Evolutionary conservation across 1,140 invertebrate species (phyloP), one percentile per base, ranked within the genome.

Genomic region (Ganaspis sp.): DNA sequence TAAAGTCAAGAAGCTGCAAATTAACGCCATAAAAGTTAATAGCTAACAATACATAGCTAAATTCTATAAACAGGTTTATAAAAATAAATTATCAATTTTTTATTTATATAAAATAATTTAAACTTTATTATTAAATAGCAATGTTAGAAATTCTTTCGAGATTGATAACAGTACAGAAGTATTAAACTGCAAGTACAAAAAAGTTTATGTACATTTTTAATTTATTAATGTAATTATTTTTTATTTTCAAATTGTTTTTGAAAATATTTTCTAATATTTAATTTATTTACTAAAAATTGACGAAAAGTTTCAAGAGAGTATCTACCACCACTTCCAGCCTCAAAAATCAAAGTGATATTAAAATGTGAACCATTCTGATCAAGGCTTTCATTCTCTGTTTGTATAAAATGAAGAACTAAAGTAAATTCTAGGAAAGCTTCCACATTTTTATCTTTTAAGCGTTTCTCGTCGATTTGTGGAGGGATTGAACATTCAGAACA

Each of bases 241-340:
- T 79, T 81, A 54, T 77, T 88, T 70, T 86, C 83, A n/a, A 76
- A 79, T 1, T 69, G 8, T 74, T 19, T 78, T 70, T 78, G 79
- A 72, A 81, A 83, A 70, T 80, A 84, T 38, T 86, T 74, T 38
- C 81, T 76, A 4, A 89, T 72, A 11, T 78, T 71, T 8, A 90
- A 80, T 83, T 86, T 89, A 69, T 90, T 90, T 70, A 89, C 83
- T 26, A 90, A 72, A 77, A 86, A 90, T 12, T 90, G 88, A 64
- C 83, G 80, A 53, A 90, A 80, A 4, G 80, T 87, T 74, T 88
- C 87, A 15, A 90, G 64, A 19, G 84, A 81, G 42, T 84, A 80
- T 76, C 82, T 87, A 12, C 88, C 88, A 37, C 88, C 89, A 29
- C 1, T 45, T 70, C 88, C 88, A 58, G 72, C 83, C 23, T 87